A percentile compares a stretch with the other conserved stretches of the same genome.
Evolutionary conservation across 92 coral and sea anemone genomes (phyloP).

Genomic region (Phenganax subtilis): DNA sequence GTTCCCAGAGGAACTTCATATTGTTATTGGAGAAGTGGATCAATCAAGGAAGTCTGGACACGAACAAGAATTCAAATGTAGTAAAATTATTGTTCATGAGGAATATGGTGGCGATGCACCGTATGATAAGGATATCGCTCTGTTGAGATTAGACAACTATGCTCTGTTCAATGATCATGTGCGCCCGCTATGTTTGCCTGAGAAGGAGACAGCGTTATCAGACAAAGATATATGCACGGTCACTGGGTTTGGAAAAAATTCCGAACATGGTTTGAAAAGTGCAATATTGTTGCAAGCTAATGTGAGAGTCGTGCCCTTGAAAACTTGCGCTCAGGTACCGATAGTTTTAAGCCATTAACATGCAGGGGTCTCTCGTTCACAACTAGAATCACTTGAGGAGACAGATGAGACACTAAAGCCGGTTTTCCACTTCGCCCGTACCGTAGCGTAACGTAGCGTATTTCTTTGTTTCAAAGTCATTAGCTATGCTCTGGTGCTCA

Average conservation of each 20-base stretch:
- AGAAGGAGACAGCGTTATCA: neutral
- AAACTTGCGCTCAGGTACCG: conserved; percentile 19
- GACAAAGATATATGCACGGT: conserved; percentile 32
- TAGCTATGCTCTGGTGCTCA: no score
- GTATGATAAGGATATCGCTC: conserved; percentile 32
- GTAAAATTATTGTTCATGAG: conserved; percentile 2
- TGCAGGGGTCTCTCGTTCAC: no score
- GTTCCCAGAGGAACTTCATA: conserved; percentile 7
- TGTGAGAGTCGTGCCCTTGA: conserved; percentile 4
- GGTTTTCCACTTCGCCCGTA: no score
- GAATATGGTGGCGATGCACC: conserved; percentile 18
- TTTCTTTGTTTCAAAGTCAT: no score
- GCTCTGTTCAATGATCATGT: conserved; percentile 31
- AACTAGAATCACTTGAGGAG: no score
- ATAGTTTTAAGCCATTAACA: neutral
- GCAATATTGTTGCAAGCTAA: conserved; percentile 20
- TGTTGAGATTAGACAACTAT: conserved; percentile 27
- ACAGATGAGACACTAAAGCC: no score
- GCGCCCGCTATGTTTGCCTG: conserved; percentile 39
- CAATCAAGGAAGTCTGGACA: conserved; percentile 19
- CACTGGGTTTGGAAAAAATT: conserved; percentile 15
- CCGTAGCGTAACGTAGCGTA: no score
- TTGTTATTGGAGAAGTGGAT: conserved; percentile 25
- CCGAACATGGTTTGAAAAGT: conserved; percentile 16
- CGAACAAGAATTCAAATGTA: conserved; percentile 23